Conservation (phyloP, 2,888 invertebrate species). For the Agapostemon virescens region DNA sequence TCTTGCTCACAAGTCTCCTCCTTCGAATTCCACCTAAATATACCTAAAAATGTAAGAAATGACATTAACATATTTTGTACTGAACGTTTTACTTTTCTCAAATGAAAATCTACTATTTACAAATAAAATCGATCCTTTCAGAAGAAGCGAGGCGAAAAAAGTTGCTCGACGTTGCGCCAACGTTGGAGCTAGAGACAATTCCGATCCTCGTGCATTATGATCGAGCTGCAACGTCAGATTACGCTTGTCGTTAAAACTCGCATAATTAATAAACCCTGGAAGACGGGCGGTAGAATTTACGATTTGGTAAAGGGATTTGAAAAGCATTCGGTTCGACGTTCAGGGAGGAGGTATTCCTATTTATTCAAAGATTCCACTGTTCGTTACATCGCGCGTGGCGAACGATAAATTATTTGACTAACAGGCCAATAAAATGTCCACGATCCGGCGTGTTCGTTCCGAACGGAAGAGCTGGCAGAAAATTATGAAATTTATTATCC, state of each 20-base stretch:
- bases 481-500: conserved; percentile 18
- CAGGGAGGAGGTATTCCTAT: neutral
- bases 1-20: no score
- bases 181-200: neutral
- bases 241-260: neutral
- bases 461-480: neutral
- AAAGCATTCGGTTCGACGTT: neutral
- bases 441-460: no score
- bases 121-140: no score
- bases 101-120: no score
- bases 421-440: conserved; percentile 8
- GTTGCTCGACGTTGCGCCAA: no score
- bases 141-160: no score
- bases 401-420: neutral
- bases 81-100: no score
- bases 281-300: neutral
- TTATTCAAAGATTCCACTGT: neutral
- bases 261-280: neutral
- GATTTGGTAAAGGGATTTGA: neutral
- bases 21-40: no score
- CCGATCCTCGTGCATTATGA: neutral
- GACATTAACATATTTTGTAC: no score
- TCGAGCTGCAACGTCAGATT: neutral
- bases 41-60: no score
- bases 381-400: neutral